These are phyloP conservation scores for Ophioninae sp. DNA, from an alignment of 2,888 invertebrate genomes.

Conservation along the genomic window DNA sequence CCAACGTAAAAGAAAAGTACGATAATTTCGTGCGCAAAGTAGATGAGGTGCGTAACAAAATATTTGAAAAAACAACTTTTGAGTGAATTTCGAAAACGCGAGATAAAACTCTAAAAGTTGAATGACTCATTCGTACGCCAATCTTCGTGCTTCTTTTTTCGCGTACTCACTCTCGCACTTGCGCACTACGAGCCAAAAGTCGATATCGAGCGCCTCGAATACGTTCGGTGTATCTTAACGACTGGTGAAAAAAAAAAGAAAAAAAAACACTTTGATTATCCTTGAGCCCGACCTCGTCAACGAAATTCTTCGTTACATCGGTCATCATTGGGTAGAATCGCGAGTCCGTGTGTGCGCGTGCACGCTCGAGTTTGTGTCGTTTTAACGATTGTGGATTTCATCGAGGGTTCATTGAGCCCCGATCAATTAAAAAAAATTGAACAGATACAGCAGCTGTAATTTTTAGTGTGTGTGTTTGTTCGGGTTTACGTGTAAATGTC, in stretches of 20 bases:
- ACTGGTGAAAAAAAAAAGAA: constrained; percentile 30
- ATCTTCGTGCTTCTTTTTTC: constrained; percentile 2
- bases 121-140: too few relatives aligned
- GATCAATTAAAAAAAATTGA: constrained; percentile 44
- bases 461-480: constrained; percentile 26
- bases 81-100: too few relatives aligned
- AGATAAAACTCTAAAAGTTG: too few relatives aligned
- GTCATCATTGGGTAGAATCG: constrained; percentile 9
- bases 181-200: neutral
- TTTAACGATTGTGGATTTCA: constrained; percentile 34
- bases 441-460: constrained; percentile 55
- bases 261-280: constrained; percentile 50
- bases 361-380: constrained; percentile 4
- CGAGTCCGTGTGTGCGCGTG: neutral
- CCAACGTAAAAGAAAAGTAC: too few relatives aligned
- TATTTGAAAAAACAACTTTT: too few relatives aligned
- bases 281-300: constrained; percentile 57
- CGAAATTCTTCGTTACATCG: constrained; percentile 44
- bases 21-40: too few relatives aligned
- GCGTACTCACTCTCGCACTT: neutral
- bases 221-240: constrained; percentile 25
- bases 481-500: too few relatives aligned
- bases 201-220: constrained; percentile 26
- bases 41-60: too few relatives aligned
- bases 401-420: constrained; percentile 41